Percentiles rank a stretch among this genome's conserved stretches.
Evolutionary conservation across 2,113 vertebrate genomes (phyloP).

Genomic region (Isichthys henryi): DNA sequence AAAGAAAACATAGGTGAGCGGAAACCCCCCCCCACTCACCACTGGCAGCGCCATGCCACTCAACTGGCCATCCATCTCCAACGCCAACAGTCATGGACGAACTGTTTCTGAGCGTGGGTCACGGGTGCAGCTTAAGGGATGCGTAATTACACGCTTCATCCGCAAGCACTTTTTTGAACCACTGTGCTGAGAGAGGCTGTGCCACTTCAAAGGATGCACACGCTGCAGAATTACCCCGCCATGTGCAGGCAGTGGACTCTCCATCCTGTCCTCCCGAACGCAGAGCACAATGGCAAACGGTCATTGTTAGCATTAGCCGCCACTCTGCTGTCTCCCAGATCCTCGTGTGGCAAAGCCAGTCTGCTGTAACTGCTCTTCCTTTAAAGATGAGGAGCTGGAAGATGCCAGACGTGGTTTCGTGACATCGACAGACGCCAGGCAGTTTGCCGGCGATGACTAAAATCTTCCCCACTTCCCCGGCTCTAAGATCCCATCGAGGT

Average conservation of each 20-base stretch:
- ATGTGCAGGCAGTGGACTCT: not conserved
- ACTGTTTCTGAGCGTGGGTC: not conserved
- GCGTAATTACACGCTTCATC: not conserved
- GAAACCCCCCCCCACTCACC: not conserved
- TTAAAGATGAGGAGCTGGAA: constrained; percentile 47
- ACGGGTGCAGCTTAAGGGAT: not conserved
- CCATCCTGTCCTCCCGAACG: not conserved
- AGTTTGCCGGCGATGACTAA: not conserved
- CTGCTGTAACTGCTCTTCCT: constrained; percentile 27
- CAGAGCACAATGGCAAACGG: constrained; percentile 23
- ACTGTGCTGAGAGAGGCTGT: not conserved
- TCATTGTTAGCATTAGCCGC: not conserved
- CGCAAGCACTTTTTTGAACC: not conserved
- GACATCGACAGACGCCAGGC: not conserved
- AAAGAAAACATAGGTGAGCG: constrained; percentile 33
- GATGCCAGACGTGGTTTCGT: constrained; percentile 40
- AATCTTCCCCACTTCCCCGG: constrained; percentile 1
- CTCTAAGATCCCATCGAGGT: constrained; percentile 9
- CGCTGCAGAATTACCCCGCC: not conserved
- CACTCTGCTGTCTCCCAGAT: constrained; percentile 29
- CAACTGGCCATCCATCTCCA: constrained; percentile 7
- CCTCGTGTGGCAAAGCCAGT: constrained; percentile 34
- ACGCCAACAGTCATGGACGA: constrained; percentile 4
- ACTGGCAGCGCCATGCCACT: constrained; percentile 5
- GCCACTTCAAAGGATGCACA: not conserved